Base-by-base conservation (phyloP, 2,113 vertebrate species). In the Geococcyx californianus region DNA sequence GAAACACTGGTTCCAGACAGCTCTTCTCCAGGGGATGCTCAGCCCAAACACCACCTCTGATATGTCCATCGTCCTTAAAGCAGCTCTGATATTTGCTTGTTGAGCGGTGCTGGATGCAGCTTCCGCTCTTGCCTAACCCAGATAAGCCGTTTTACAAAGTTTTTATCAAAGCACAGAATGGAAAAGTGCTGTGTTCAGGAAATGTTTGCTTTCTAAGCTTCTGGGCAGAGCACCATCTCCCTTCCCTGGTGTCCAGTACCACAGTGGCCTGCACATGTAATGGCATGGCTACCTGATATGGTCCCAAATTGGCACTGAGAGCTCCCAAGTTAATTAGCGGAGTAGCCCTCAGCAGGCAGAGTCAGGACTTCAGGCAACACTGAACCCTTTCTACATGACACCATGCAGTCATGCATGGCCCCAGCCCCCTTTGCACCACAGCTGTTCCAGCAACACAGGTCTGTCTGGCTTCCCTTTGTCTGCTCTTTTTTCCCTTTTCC, bases 181-280 rank as follows among this genome's bases (percentile, higher is more conserved):
- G n/a, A 60, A 67, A 73, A 73, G 49, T 2, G 29, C n/a, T n/a
- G 31, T 2, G 0, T 62, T 79, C 47, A 16, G 67, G 38, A 60
- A 54, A 79, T 16, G 24, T 63, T 2, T 29, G 40, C 16, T 14
- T 66, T 58, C 52, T 33, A 42, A 80, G 40, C 40, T 12, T 34
- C 54, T 54, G 55, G 19, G 66, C 36, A 51, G 38, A 68, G 73
- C 28, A 29, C 40, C 40, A 25, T 16, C 40, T 63, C 56, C 29
- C 24, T 56, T 64, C 58, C 49, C 40, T 26, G 40, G 51, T 34
- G 34, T 13, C 75, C 16, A 16, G 23, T n/a, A 23, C 29, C 3
- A 1, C 2, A 4, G 28, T 28, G n/a, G 40, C 29, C n/a, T n/a
- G 23, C 59, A 28, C 2, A 3, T 38, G 49, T 1, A 3, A 31